A percentile compares a stretch with the other conserved stretches of the same genome.
phyloP scores from a whole-genome alignment of 2,113 vertebrate genomes.

The Hemiscyllium ocellatum region DNA sequence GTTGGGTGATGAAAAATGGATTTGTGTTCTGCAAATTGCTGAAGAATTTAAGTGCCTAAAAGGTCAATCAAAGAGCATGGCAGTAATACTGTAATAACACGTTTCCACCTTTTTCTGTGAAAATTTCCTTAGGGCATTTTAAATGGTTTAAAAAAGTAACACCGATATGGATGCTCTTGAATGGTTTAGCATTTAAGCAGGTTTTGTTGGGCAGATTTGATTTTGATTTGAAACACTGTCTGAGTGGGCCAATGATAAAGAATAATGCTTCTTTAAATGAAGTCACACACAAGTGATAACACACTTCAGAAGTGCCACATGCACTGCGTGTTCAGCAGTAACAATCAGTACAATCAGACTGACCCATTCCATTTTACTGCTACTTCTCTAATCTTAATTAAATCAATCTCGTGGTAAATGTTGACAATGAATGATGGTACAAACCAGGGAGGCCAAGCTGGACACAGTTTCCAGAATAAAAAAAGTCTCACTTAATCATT shows the following conservation, averaged over 20 bases:
- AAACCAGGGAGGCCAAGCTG: conserved; percentile 84
- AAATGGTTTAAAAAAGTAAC: conserved; percentile 26
- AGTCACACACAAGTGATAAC: conserved; percentile 37
- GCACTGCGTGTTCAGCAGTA: conserved; percentile 41
- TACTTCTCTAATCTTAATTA: conserved; percentile 97
- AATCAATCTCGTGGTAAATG: conserved; percentile 89
- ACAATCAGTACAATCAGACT: conserved; percentile 74
- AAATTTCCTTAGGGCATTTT: conserved; percentile 35
- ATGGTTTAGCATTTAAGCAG: conserved; percentile 34
- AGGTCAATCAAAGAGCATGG: conserved; percentile 33
- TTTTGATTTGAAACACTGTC: conserved; percentile 33
- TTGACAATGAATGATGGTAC: conserved; percentile 97
- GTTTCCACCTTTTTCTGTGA: conserved; percentile 33
- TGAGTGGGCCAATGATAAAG: conserved; percentile 29
- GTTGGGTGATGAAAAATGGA: conserved; percentile 31
- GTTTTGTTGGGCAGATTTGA: conserved; percentile 31
- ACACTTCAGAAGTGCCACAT: conserved; percentile 37
- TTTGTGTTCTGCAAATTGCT: conserved; percentile 38
- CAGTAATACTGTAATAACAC: conserved; percentile 36
- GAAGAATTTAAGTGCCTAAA: conserved; percentile 33
- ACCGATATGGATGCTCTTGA: conserved; percentile 23
- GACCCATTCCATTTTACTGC: conserved; percentile 73
- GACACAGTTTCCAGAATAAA: conserved; percentile 62
- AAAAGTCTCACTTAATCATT: conserved; percentile 75
- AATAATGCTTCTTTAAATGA: conserved; percentile 37